phyloP scores from a whole-genome alignment of 2,113 vertebrate species.

The Oxyruncus cristatus region DNA sequence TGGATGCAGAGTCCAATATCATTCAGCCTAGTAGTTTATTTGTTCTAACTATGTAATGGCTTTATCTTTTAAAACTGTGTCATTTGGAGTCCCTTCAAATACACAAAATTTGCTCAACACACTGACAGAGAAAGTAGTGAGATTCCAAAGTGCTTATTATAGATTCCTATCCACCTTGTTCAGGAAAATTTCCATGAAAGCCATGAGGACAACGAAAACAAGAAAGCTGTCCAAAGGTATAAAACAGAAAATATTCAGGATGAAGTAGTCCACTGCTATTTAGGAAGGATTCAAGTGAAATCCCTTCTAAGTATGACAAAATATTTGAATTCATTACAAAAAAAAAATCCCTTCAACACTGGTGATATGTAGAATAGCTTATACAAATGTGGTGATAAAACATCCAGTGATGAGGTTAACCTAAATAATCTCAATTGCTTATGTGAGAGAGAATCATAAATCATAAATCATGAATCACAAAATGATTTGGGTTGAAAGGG shows the following conservation, averaged over 20 bases:
- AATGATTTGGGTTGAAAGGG: background rate
- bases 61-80: background rate
- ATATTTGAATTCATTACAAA: background rate
- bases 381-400: background rate
- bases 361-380: background rate
- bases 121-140: background rate
- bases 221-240: background rate
- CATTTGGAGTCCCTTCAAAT: background rate
- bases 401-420: background rate
- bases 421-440: background rate
- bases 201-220: background rate
- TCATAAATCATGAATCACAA: background rate
- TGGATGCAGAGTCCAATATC: background rate
- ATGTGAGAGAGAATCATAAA: background rate
- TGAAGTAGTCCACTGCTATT: background rate
- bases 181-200: background rate
- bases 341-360: background rate
- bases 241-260: background rate
- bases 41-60: background rate
- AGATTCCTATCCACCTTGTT: background rate
- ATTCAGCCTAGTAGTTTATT: background rate
- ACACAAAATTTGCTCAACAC: background rate
- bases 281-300: background rate
- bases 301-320: background rate
- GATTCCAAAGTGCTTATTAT: background rate